Evolutionary conservation across 2,797 vertebrate species (phyloP), one percentile per base, ranked within the genome.

Genomic region (Falco columbarius): DNA sequence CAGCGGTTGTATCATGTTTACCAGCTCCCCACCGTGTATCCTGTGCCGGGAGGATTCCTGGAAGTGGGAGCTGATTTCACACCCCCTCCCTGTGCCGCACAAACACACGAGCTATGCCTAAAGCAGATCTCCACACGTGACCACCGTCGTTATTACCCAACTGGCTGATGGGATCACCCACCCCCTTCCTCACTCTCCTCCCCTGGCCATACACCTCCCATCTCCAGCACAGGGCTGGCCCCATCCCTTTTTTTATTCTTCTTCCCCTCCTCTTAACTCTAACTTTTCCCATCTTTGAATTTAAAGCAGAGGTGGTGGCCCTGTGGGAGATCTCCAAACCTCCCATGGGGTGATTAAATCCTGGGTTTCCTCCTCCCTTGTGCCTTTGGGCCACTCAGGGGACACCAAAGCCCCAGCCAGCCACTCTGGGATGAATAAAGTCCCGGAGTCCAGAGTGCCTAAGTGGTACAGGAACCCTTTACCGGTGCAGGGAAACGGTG

Each of bases 1-100:
- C 29, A 52, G 59, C 6, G 9, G 27, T 12, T 88, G 77, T 56
- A 42, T 68, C 94, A 21, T 94, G 81, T 97, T 97, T 93, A 73
- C 58, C 81, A 58, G 74, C 82, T 90, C 71, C 68, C 21, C 4
- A 8, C 29, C 7, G 20, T 30, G 5, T 27, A 52, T 85, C 82
- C 90, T 81, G 46, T 84, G 77, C 95, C 47, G 62, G 58, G 56
- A 95, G 58, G 32, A 44, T 93, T 95, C 95, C 96, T 89, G 89
- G 96, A 95, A 97, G 88, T 12, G 1, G 80, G 90, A 66, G 30
- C 79, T 32, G 80, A 52, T 87, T 96, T 51, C 49, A 3, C 84
- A 91, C 32, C 56, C 62, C 63, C 58, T 76, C 68, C 61, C 42
- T 6, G 8, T 2, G 20, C 83, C 0, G 3, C 54, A 26, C 70